Evolutionary conservation across 1,140 invertebrate species (phyloP).

Genomic region (Heliconius himera): DNA sequence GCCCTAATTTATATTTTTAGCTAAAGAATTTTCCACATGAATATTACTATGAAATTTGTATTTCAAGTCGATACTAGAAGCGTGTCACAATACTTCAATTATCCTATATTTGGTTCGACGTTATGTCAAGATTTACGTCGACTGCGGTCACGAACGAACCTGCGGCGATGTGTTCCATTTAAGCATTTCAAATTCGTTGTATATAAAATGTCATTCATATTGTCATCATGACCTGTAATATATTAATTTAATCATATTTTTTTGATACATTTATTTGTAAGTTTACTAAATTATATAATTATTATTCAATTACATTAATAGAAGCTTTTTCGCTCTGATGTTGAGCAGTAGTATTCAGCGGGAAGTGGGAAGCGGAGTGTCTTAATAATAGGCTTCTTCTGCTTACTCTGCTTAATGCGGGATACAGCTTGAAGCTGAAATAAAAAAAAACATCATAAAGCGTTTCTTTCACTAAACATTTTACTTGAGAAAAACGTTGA

Average conservation of each 20-base stretch:
- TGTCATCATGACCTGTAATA: not conserved
- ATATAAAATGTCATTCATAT: not conserved
- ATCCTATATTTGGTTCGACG: conserved; percentile 23
- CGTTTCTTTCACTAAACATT: no score
- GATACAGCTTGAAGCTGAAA: no score
- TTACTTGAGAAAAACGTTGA: no score
- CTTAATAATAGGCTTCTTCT: no score
- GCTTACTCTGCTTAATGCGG: no score
- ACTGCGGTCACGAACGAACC: conserved; percentile 24
- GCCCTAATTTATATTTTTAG: no score
- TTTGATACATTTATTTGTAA: not conserved
- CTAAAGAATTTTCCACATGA: not conserved
- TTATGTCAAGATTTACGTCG: conserved; percentile 29
- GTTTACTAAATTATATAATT: no score
- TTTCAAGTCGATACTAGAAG: conserved; percentile 2
- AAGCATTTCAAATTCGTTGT: conserved; percentile 12
- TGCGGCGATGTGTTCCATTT: conserved; percentile 19
- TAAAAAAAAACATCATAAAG: no score
- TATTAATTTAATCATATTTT: not conserved
- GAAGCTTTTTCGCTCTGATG: no score
- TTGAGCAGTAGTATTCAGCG: no score
- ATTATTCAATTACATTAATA: no score
- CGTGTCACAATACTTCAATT: conserved; percentile 29
- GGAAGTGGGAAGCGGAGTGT: no score
- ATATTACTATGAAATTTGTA: not conserved